Conservation (phyloP, 2,888 invertebrate species). For the Balanococcus diminutus region DNA sequence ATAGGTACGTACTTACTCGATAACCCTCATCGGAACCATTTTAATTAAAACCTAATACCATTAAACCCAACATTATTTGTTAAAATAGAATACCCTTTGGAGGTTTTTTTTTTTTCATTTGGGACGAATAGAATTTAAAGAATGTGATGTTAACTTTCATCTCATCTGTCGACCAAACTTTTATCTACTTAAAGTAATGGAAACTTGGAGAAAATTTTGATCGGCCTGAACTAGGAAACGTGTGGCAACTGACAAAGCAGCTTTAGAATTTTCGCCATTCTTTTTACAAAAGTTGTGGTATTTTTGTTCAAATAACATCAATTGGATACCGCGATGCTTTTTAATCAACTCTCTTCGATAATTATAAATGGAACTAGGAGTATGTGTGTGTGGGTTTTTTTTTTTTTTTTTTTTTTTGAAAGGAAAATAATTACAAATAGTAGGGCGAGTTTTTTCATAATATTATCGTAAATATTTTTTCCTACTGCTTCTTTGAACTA, state of each 20-base stretch:
- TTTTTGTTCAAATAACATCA: not conserved
- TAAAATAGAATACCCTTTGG: not conserved
- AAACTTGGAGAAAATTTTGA: conserved; percentile 15
- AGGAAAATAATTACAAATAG: no score
- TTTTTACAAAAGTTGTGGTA: not conserved
- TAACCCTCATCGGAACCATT: not conserved
- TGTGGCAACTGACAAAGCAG: not conserved
- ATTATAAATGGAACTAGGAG: no score
- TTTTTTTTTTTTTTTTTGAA: not conserved
- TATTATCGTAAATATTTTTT: no score
- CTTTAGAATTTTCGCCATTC: not conserved
- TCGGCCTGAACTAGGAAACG: conserved; percentile 21
- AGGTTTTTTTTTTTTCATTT: not conserved
- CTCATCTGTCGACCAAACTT: not conserved
- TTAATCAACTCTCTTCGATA: not conserved
- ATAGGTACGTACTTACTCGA: not conserved
- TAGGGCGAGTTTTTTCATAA: no score
- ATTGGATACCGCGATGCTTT: not conserved
- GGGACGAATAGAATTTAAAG: not conserved
- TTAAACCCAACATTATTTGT: not conserved
- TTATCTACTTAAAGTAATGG: not conserved
- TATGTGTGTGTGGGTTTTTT: no score
- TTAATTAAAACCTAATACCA: not conserved
- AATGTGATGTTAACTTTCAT: not conserved
- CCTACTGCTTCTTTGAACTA: no score